These are phyloP conservation scores for Mionectes olivaceus DNA, from an alignment of 2,797 vertebrate species.

Conservation along the genomic window DNA sequence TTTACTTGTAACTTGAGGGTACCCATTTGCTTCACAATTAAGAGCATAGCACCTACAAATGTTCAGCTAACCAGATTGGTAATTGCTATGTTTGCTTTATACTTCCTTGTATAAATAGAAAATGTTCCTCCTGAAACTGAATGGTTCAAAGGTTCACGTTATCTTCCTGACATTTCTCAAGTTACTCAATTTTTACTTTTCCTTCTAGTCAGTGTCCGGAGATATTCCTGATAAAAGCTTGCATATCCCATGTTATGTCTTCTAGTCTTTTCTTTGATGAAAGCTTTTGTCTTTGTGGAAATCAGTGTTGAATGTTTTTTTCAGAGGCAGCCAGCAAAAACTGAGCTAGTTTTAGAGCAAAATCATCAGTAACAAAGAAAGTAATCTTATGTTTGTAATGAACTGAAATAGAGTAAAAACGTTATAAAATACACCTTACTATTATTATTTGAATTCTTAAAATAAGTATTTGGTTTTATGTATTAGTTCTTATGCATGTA, in stretches of 20 bases:
- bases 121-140: not conserved
- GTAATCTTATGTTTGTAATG: not conserved
- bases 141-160: conserved; percentile 4
- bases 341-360: not conserved
- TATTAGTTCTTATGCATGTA: not conserved
- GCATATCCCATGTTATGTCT: not conserved
- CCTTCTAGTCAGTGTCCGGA: not conserved
- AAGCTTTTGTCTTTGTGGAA: not conserved
- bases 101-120: conserved; percentile 11
- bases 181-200: not conserved
- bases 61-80: conserved; percentile 58
- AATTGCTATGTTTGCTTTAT: conserved; percentile 35
- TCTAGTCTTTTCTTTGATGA: not conserved
- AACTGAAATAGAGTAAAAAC: not conserved
- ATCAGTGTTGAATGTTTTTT: not conserved
- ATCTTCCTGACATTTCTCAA: not conserved
- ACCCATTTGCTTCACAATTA: conserved; percentile 40
- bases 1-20: conserved; percentile 38
- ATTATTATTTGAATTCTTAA: not conserved
- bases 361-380: not conserved
- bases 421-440: not conserved
- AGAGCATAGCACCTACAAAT: conserved; percentile 23
- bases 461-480: not conserved
- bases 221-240: not conserved
- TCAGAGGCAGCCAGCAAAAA: not conserved